phyloP scores from a whole-genome alignment of 2,113 vertebrate genomes.

The Thoracochromis brauschi region DNA sequence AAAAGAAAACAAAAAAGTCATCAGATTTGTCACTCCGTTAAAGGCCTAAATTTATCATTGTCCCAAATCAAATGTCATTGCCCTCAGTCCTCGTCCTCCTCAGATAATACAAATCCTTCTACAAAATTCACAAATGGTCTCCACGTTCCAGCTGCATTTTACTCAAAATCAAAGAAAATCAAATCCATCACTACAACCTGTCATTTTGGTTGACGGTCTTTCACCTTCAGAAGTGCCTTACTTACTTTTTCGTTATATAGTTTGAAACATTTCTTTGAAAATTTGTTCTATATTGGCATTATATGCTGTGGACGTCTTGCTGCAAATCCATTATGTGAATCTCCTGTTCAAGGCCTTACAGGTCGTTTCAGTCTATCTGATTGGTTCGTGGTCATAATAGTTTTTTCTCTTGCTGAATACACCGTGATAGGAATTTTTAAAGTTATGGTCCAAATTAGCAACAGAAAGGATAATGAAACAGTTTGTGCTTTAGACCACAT shows the following conservation, averaged over 20 bases:
- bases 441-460: not conserved
- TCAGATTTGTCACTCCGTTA: too few species aligned
- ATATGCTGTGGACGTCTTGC: not conserved
- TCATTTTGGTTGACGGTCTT: not conserved
- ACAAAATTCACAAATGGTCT: too few species aligned
- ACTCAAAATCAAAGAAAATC: not conserved
- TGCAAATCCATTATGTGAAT: not conserved
- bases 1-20: too few species aligned
- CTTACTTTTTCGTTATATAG: not conserved
- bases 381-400: not conserved
- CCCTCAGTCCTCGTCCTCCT: too few species aligned
- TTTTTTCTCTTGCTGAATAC: not conserved
- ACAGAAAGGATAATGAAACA: not conserved
- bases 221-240: not conserved
- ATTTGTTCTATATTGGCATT: not conserved
- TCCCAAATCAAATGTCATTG: too few species aligned
- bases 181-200: not conserved
- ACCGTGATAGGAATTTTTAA: not conserved
- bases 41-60: too few species aligned
- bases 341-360: not conserved
- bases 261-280: not conserved
- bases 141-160: not conserved
- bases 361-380: not conserved
- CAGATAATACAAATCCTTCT: too few species aligned
- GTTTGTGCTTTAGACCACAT: not conserved